phyloP scores from a whole-genome alignment of 2,113 vertebrate genomes.

The Buteo buteo region DNA sequence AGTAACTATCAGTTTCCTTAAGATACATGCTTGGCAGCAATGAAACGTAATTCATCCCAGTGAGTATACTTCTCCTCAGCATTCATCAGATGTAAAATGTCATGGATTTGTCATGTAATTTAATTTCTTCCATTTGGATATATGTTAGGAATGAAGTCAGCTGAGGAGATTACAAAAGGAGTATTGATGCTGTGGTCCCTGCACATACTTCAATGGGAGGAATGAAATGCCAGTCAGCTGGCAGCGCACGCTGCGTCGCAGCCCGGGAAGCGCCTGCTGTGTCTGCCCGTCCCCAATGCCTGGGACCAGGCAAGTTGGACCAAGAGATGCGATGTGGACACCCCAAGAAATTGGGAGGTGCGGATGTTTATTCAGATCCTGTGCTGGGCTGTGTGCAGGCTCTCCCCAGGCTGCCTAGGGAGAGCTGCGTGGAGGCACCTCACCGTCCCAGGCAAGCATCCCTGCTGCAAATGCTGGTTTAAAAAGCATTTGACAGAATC shows the following conservation, averaged over 20 bases:
- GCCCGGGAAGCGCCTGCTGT: fast-evolving
- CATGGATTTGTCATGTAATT: neutral
- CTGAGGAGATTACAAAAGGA: constrained; percentile 31
- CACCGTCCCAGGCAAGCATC: neutral
- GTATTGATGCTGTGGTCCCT: constrained; percentile 19
- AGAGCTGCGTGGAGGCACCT: neutral
- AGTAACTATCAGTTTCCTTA: constrained; percentile 6
- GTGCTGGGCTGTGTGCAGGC: neutral
- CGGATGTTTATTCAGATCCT: neutral
- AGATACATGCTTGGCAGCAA: neutral
- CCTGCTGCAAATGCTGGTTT: neutral
- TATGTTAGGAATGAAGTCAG: constrained; percentile 39
- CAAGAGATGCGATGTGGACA: neutral
- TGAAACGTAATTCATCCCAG: neutral
- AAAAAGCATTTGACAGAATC: neutral
- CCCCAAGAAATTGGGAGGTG: neutral
- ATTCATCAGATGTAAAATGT: neutral
- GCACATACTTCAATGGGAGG: neutral
- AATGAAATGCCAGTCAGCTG: neutral
- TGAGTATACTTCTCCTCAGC: neutral
- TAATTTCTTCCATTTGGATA: neutral
- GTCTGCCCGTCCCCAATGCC: neutral
- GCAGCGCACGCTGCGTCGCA: fast-evolving
- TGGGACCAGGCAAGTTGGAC: neutral
- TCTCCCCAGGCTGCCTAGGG: neutral